phyloP scores from a whole-genome alignment of 1,140 invertebrate species.

The Himalopsyche phryganea region DNA sequence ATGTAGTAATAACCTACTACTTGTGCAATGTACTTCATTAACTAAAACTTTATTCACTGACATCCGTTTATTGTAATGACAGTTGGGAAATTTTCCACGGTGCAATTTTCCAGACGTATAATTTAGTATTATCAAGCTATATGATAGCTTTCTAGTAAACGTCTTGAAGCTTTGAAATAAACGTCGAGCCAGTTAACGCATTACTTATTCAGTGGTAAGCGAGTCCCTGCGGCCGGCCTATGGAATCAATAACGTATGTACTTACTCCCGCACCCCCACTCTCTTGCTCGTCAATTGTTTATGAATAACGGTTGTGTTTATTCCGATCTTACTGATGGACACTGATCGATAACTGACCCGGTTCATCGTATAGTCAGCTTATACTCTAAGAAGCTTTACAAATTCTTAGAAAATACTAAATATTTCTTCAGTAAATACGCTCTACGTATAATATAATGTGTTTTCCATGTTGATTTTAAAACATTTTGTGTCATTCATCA shows the following conservation, averaged over 20 bases:
- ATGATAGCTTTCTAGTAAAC: slow-evolving; percentile 21
- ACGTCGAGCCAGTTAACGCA: slow-evolving; percentile 15
- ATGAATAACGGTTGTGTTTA: slow-evolving; percentile 19
- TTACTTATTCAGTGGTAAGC: slow-evolving; percentile 25
- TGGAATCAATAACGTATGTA: slow-evolving; percentile 18
- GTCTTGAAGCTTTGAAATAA: slow-evolving; percentile 19
- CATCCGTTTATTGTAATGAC: background rate
- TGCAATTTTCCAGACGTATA: slow-evolving; percentile 11
- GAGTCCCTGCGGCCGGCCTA: background rate
- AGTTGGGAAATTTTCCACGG: slow-evolving; percentile 15
- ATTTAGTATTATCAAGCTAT: slow-evolving; percentile 10
- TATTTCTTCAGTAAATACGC: no score
- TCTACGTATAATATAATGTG: no score
- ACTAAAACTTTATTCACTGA: no score
- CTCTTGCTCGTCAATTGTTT: slow-evolving; percentile 24
- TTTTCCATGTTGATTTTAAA: no score
- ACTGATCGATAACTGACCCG: slow-evolving; percentile 22
- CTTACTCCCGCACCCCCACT: background rate
- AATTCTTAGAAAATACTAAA: no score
- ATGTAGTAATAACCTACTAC: no score
- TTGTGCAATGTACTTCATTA: no score
- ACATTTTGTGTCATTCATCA: no score
- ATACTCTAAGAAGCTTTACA: background rate
- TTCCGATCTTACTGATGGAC: slow-evolving; percentile 5
- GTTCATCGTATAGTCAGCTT: background rate